Evolutionary conservation across 2,113 vertebrate genomes (phyloP).

Genomic region (Hemichromis elongatus): DNA sequence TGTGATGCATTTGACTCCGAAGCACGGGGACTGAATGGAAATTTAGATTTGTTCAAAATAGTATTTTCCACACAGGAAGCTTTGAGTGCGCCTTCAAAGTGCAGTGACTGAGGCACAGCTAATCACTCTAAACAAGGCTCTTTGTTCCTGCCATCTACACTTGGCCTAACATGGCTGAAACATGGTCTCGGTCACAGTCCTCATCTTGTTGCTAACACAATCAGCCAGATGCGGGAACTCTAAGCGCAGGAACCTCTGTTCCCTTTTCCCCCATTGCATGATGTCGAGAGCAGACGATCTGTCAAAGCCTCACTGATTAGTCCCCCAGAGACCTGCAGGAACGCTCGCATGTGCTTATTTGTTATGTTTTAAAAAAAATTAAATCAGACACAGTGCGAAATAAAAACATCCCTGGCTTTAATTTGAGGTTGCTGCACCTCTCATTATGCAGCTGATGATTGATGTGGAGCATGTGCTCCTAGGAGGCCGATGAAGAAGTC

Average conservation of each 20-base stretch:
- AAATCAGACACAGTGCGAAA: not conserved
- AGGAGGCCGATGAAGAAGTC: not conserved
- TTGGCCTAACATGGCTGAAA: slow-evolving; percentile 32
- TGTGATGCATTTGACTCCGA: not conserved
- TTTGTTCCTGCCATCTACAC: slow-evolving; percentile 41
- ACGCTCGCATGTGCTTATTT: not conserved
- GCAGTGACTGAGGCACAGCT: slow-evolving; percentile 39
- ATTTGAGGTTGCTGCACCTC: not conserved
- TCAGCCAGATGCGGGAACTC: not conserved
- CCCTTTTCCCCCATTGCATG: not conserved
- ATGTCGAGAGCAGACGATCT: not conserved
- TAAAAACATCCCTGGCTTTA: not conserved
- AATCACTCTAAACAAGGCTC: slow-evolving; percentile 55
- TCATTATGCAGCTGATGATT: slow-evolving; percentile 10
- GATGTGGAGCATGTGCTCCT: not conserved
- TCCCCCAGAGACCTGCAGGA: slow-evolving; percentile 15
- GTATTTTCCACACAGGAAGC: slow-evolving; percentile 21
- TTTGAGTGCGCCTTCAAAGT: slow-evolving; percentile 50
- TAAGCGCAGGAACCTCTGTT: not conserved
- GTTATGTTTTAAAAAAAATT: slow-evolving; percentile 9
- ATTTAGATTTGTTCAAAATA: slow-evolving; percentile 18
- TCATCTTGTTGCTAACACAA: not conserved
- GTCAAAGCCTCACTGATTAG: slow-evolving; percentile 45
- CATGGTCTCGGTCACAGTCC: slow-evolving; percentile 7
- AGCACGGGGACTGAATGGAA: not conserved